Evolutionary conservation across 2,113 vertebrate genomes (phyloP), one percentile per base, ranked within the genome.

Genomic region (Festucalex cinctus): DNA sequence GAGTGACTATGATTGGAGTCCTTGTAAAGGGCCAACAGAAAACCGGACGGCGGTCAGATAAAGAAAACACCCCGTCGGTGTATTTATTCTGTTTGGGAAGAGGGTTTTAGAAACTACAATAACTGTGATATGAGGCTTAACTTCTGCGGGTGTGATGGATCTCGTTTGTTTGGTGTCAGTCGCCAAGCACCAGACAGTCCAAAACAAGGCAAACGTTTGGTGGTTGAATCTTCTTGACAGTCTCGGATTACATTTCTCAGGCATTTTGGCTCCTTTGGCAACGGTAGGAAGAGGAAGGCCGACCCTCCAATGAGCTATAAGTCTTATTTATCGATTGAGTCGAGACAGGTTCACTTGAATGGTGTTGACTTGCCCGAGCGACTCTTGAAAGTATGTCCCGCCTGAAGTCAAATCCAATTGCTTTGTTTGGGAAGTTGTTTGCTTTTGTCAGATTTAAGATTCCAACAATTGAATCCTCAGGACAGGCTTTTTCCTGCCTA

Each of bases 1-100:
- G 73, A 82, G 75, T 79, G 76, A 85, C 81, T 84, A 84, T 85
- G 79, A 87, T 85, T 86, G 70, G 82, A 83, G 73, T 86, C 74
- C 73, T 75, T 77, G 78, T 62, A 73, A 82, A 82, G 79, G 76
- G 84, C 70, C 71, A 22, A 75, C 76, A 74, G 80, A 51, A 76
- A 88, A 80, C 72, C 39, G 60, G 80, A 79, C 83, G 66, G 67
- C 74, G 68, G 63, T 37, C 63, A 82, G 85, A 88, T 84, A 73
- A 81, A 86, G 78, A 78, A 79, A 82, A 58, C 66, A 51, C 78
- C 71, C 69, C 66, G 74, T 66, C 35, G 53, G 65, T 74, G 67
- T 61, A 70, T 84, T 76, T 82, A 63, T 63, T 78, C 60, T 66
- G 80, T 84, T 79, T 74, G 67, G 61, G 32, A 71, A 65, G 46